Percentiles rank a stretch among this genome's conserved stretches.
Evolutionary conservation across 2,888 invertebrate genomes (phyloP).

Genomic region (Campaea margaritaria): DNA sequence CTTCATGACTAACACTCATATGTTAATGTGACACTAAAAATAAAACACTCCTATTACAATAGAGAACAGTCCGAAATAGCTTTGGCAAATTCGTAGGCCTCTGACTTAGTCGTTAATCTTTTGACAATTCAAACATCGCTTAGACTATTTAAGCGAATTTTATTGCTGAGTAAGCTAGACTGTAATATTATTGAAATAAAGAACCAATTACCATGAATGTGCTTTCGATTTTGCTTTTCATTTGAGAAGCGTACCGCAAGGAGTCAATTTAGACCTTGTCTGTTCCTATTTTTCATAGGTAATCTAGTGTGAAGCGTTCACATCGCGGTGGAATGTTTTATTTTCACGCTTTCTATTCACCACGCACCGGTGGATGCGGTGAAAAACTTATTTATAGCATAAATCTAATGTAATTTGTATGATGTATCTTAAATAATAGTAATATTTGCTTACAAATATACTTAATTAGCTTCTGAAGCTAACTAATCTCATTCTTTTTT

Average conservation of each 20-base stretch:
- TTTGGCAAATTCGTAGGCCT: constrained; percentile 10
- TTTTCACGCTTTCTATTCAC: constrained; percentile 27
- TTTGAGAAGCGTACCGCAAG: constrained; percentile 10
- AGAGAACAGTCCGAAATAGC: constrained; percentile 10
- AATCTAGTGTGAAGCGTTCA: constrained; percentile 3
- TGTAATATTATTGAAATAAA: neutral
- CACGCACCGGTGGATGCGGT: constrained; percentile 15
- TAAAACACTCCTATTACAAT: constrained; percentile 21
- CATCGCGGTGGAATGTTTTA: constrained; percentile 18
- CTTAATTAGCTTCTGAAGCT: too few species aligned
- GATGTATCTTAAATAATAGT: too few species aligned
- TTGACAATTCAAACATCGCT: constrained; percentile 27
- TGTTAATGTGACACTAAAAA: constrained; percentile 30
- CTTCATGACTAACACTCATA: constrained; percentile 36
- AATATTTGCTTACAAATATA: too few species aligned
- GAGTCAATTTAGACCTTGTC: constrained; percentile 5
- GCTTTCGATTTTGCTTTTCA: neutral
- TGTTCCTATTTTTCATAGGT: neutral
- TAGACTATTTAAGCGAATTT: constrained; percentile 5
- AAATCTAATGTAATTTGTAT: too few species aligned
- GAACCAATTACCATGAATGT: neutral
- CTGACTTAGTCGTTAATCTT: constrained; percentile 25
- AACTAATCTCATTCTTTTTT: too few species aligned
- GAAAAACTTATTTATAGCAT: constrained; percentile 18
- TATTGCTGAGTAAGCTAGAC: neutral